phyloP scores from a whole-genome alignment of 2,113 vertebrate genomes.

The Pedetes capensis region DNA sequence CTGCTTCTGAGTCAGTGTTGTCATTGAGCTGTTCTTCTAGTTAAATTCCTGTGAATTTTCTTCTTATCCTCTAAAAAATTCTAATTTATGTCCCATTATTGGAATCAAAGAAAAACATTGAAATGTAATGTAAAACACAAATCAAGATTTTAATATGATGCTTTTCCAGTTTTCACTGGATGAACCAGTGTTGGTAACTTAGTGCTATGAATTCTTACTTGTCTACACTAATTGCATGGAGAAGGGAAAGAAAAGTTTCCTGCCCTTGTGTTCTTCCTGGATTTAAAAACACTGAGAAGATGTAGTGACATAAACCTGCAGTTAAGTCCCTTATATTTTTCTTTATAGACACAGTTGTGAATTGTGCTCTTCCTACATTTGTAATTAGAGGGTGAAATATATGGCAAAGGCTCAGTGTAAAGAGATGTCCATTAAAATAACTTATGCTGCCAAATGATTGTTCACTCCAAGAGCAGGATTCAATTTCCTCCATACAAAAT shows the following conservation, averaged over 20 bases:
- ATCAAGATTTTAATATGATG: background rate
- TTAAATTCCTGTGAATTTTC: background rate
- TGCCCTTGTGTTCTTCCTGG: conserved; percentile 37
- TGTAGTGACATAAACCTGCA: conserved; percentile 67
- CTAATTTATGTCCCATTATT: background rate
- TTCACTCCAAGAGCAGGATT: conserved; percentile 18
- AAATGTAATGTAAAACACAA: background rate
- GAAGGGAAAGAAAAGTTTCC: background rate
- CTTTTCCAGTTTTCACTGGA: background rate
- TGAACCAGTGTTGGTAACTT: background rate
- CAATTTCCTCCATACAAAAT: background rate
- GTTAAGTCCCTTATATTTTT: conserved; percentile 72
- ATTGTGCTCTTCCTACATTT: conserved; percentile 67
- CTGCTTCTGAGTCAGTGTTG: background rate
- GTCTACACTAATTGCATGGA: conserved; percentile 21
- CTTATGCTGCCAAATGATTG: conserved; percentile 55
- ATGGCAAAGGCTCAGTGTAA: conserved; percentile 70
- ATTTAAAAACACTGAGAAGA: conserved; percentile 64
- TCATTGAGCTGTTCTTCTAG: background rate
- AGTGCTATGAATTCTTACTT: conserved; percentile 34
- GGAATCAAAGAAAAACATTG: background rate
- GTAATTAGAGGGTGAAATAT: conserved; percentile 74
- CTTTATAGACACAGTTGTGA: conserved; percentile 69
- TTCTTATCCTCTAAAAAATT: background rate
- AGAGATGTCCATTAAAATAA: conserved; percentile 72